Base-by-base conservation (phyloP, 2,113 vertebrate genomes). In the Jaculus jaculus region DNA sequence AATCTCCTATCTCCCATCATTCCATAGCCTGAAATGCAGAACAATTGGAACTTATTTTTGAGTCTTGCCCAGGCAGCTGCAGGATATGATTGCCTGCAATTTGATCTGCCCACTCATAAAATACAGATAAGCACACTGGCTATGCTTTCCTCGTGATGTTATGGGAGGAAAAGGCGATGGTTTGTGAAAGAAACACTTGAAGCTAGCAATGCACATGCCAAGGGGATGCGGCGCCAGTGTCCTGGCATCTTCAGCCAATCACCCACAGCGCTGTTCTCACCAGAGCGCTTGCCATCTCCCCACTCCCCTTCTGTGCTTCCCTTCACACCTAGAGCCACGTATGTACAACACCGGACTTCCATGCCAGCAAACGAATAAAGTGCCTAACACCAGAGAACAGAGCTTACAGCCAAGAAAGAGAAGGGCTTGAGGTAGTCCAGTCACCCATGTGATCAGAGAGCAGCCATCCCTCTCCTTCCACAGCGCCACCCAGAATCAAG, bases 401-500 rank as follows among this genome's bases (percentile, higher is more conserved):
- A 95, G 93, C 89, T 96, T 84, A 90, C 87, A 88, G 77, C 72
- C 94, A 89, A 95, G 94, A 72, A 54, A n/a, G 58, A 66, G 93
- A 85, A 92, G 95, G 80, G 87, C 92, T 96, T 73, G 47, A 90
- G 95, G 89, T 74, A 89, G 96, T 94, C 94, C 77, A 82, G 96
- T 93, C 72, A 89, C 28, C 58, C 63, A 95, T 47, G 93, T 91
- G 87, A 90, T 72, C 68, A 84, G 94, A 84, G 74, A 75, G 84
- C 87, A 92, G 77, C 69, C 75, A 86, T 47, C 61, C 63, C 21
- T 60, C 37, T 63, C 47, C 89, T 96, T 96, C 96, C 96, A 90
- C 97, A 97, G 96, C 0, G 74, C 95, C 95, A 97, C 51, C 63
- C 91, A 75, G 91, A 95, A 94, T 95, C 94, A 87, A 94, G 87